Percentiles rank a stretch among this genome's conserved stretches.
Evolutionary conservation across 2,113 vertebrate species (phyloP).

Genomic region (Puffinus mauretanicus): DNA sequence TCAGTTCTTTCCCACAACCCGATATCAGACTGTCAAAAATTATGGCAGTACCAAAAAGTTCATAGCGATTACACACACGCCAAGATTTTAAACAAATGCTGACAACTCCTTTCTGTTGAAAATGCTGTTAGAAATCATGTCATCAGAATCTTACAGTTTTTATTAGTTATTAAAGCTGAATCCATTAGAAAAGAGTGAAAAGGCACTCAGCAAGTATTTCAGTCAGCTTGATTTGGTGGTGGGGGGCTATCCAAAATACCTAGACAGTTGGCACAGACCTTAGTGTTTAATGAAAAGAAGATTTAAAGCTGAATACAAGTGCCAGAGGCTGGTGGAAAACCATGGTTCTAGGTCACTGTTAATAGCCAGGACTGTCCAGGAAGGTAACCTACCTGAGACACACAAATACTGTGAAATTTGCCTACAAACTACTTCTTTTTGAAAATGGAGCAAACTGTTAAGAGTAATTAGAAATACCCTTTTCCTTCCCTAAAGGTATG

Average conservation of each 20-base stretch:
- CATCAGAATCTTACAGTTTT: neutral
- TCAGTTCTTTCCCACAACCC: neutral
- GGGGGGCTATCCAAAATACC: neutral
- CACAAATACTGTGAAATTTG: neutral
- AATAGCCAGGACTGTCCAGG: neutral
- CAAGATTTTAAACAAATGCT: neutral
- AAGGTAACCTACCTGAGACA: neutral
- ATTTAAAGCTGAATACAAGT: neutral
- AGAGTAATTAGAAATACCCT: neutral
- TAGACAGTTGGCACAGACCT: neutral
- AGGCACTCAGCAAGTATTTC: neutral
- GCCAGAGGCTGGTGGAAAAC: neutral
- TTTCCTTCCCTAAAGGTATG: neutral
- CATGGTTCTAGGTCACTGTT: neutral
- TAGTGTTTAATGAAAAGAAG: neutral
- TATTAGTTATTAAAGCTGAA: neutral
- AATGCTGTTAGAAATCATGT: neutral
- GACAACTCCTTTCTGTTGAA: neutral
- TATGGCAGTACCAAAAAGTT: neutral
- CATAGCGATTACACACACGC: accelerated
- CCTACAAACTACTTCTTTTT: neutral
- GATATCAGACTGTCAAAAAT: neutral
- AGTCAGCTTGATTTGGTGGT: neutral
- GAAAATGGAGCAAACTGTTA: neutral
- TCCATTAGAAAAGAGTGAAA: neutral